Percentiles rank a stretch among this genome's conserved stretches.
phyloP scores from a whole-genome alignment of 2,888 invertebrate genomes.

The Mythimna albipuncta region DNA sequence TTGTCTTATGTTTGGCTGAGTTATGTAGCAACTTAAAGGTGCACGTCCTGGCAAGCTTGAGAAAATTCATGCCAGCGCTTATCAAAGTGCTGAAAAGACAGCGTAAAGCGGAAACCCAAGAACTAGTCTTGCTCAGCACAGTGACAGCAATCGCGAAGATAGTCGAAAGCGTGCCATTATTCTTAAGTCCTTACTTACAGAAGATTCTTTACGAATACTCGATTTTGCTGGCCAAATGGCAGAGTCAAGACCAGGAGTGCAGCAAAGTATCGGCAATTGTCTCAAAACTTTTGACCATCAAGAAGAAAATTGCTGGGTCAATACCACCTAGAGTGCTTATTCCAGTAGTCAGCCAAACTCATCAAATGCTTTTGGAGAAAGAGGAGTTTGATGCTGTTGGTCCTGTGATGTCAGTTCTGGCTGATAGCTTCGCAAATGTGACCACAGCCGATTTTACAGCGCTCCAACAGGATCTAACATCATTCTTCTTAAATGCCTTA shows the following conservation, averaged over 20 bases:
- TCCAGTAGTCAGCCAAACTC: conserved; percentile 93
- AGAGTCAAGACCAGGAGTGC: conserved; percentile 84
- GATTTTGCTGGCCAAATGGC: conserved; percentile 90
- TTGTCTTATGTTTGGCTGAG: conserved; percentile 95
- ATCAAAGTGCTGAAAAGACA: conserved; percentile 92
- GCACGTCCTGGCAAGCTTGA: conserved; percentile 93
- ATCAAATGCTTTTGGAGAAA: conserved; percentile 91
- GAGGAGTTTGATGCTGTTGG: conserved; percentile 91
- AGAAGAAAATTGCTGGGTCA: conserved; percentile 92
- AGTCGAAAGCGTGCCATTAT: conserved; percentile 95
- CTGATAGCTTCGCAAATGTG: conserved; percentile 93
- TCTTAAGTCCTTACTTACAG: conserved; percentile 96
- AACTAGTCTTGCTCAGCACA: conserved; percentile 92
- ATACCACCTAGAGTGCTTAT: conserved; percentile 94
- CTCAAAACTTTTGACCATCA: conserved; percentile 91
- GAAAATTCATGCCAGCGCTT: conserved; percentile 95
- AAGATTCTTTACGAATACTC: conserved; percentile 93
- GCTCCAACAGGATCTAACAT: conserved; percentile 92
- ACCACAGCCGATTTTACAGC: conserved; percentile 92
- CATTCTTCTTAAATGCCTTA: conserved; percentile 94
- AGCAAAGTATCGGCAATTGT: conserved; percentile 89
- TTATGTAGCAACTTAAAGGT: conserved; percentile 94
- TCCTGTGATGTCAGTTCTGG: conserved; percentile 94
- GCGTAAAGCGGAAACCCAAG: conserved; percentile 91
- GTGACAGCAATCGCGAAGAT: conserved; percentile 95